Conservation (phyloP, 2,113 vertebrate genomes). For the Casuarius casuarius region DNA sequence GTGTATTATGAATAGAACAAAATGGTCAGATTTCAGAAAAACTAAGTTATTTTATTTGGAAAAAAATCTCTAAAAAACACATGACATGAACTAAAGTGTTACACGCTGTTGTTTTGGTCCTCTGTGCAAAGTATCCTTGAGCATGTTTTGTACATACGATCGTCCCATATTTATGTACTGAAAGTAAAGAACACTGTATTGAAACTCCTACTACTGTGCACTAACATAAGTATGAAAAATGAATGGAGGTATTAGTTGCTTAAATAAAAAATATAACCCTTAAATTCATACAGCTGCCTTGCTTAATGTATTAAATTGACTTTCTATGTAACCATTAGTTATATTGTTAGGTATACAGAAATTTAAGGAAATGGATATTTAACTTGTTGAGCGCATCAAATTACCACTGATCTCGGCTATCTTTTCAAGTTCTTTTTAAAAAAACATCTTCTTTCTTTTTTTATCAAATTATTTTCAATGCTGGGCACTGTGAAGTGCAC, state of each 20-base stretch:
- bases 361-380: not conserved
- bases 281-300: not conserved
- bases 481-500: not conserved
- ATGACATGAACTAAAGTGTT: not conserved
- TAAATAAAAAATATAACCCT: not conserved
- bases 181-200: not conserved
- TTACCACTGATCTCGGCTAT: not conserved
- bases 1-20: not conserved
- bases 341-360: not conserved
- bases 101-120: accelerated
- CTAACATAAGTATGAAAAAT: not conserved
- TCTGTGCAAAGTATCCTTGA: not conserved
- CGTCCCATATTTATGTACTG: not conserved
- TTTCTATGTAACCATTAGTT: not conserved
- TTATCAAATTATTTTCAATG: not conserved
- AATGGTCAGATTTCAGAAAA: not conserved
- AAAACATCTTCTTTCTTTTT: not conserved
- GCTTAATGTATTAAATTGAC: not conserved
- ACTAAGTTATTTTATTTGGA: not conserved
- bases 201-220: not conserved
- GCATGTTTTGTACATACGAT: not conserved
- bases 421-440: not conserved
- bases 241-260: not conserved
- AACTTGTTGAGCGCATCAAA: not conserved
- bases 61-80: not conserved